Evolutionary conservation across 2,797 vertebrate species (phyloP), one percentile per base, ranked within the genome.

Genomic region (Anguilla marmorata): DNA sequence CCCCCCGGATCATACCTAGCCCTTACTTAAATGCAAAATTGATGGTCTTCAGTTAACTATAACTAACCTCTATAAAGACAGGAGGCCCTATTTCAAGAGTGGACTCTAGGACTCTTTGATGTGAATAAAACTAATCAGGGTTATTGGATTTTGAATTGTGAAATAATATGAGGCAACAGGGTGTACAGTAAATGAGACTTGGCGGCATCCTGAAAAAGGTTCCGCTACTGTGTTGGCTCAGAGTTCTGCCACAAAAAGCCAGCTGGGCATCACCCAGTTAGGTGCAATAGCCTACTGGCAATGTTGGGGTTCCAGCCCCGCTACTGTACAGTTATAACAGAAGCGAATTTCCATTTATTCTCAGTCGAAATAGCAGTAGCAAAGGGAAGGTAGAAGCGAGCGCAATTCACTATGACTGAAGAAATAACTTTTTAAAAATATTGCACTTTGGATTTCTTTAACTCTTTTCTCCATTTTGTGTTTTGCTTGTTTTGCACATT

Each of bases 21-120:
- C 52, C n/a, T 87, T 30, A 12, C 24, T 37, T 48, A 54, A 85
- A 54, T 11, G 58, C 37, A 48, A 69, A 87, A 87, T 54, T 54
- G 60, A 60, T 37, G 37, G 27, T 88, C 12, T 83, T 11, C 19
- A 37, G 27, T 27, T 86, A 30, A 83, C 45, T 56, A 84, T 74
- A 37, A 85, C 83, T 69, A 19, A 82, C 76, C 86, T 54, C 82
- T 85, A 85, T 86, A 66, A 84, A 50, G 72, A 12, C 60, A 74
- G 56, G 84, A 84, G 45, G 72, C 3, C 63, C 74, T 66, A 85
- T 90, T 90, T 86, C 87, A 48, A 86, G 66, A 86, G 72, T 69
- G 56, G 37, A 8, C 79, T 88, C 85, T 14, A 6, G 8, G 30
- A 30, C 85, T 88, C 79, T 80, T 86, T 84, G 84, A 85, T 86